phyloP scores from a whole-genome alignment of 2,888 invertebrate species.

The Lepidocyrtinus sp. region DNA sequence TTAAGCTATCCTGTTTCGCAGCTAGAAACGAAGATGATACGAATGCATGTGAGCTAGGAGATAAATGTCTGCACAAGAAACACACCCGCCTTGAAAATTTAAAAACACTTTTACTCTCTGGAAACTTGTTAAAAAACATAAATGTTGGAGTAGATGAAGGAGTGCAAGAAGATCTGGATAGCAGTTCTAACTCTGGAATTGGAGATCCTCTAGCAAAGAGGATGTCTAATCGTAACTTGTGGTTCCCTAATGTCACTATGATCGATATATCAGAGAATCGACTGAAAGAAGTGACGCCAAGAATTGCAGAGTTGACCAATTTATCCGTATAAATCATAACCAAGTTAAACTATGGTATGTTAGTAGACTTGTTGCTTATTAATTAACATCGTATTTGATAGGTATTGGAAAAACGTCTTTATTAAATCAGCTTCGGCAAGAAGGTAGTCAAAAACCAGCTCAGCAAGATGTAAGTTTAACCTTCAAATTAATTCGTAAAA shows the following conservation, averaged over 20 bases:
- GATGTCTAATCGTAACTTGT: constrained; percentile 77
- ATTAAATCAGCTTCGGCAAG: constrained; percentile 88
- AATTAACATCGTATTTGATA: constrained; percentile 1
- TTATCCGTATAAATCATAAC: too few relatives aligned
- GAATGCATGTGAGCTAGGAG: constrained; percentile 73
- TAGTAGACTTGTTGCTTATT: background rate
- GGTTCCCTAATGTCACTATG: constrained; percentile 96
- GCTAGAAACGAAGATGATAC: constrained; percentile 82
- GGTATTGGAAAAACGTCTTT: constrained; percentile 89
- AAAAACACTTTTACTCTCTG: constrained; percentile 86
- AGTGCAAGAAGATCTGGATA: constrained; percentile 74
- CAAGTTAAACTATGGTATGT: too few relatives aligned
- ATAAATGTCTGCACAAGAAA: constrained; percentile 82
- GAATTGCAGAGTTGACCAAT: constrained; percentile 87
- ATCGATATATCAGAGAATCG: constrained; percentile 93
- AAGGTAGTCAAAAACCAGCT: constrained; percentile 75
- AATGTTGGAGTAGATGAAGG: constrained; percentile 73
- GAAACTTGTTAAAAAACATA: constrained; percentile 87
- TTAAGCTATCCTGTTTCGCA: constrained; percentile 71
- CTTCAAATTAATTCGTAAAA: background rate
- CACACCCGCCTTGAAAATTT: constrained; percentile 87
- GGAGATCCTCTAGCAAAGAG: constrained; percentile 37
- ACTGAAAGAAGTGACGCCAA: constrained; percentile 83
- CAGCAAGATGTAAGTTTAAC: constrained; percentile 64
- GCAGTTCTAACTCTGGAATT: background rate